Evolutionary conservation across 2,888 invertebrate species (phyloP).

Genomic region (Labia minor): DNA sequence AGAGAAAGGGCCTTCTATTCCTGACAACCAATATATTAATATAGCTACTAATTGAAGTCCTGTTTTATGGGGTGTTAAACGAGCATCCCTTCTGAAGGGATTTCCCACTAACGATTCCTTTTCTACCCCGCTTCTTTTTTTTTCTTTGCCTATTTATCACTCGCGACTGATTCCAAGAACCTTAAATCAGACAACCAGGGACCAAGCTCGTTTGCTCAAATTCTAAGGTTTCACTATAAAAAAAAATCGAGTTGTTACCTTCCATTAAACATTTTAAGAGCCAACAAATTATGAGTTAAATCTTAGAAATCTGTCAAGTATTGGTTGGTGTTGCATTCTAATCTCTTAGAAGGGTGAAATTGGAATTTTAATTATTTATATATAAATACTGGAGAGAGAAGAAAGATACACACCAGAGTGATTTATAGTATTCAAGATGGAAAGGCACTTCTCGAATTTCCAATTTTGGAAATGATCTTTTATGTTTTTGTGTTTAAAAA

Average conservation of each 20-base stretch:
- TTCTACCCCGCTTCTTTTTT: not conserved
- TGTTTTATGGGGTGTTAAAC: constrained; percentile 2
- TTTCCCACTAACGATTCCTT: constrained; percentile 13
- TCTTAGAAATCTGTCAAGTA: no score
- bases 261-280: constrained; percentile 7
- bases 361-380: no score
- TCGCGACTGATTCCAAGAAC: not conserved
- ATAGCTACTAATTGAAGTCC: not conserved
- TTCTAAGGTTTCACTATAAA: not conserved
- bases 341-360: no score
- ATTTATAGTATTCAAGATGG: no score
- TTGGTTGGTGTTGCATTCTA: no score
- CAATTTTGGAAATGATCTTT: no score
- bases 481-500: no score
- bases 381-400: no score
- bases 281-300: not conserved
- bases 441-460: no score
- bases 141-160: not conserved
- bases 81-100: not conserved
- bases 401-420: no score
- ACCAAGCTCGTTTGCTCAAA: not conserved
- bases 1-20: not conserved
- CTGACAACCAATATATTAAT: not conserved
- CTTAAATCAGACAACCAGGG: constrained; percentile 7
- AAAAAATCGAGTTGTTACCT: not conserved